Conservation (phyloP, 2,113 vertebrate genomes). For the Ammodramus savannarum region DNA sequence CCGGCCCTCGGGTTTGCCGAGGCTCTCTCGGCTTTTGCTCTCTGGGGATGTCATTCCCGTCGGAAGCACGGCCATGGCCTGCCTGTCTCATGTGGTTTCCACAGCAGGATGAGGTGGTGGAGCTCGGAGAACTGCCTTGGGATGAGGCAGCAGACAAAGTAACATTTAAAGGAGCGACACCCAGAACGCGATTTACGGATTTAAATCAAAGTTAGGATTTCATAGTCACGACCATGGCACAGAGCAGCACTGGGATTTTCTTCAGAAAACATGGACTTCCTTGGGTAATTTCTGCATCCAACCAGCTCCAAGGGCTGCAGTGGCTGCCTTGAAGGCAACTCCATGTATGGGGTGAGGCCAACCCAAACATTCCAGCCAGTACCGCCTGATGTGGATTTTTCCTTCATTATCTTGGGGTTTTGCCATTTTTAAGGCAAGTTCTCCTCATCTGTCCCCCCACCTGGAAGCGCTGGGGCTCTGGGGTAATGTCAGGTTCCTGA, state of each 20-base stretch:
- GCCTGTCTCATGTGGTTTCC: not conserved
- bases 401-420: too few relatives aligned
- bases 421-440: not conserved
- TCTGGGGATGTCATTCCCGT: not conserved
- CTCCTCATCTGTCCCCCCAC: not conserved
- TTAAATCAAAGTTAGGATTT: not conserved
- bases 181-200: not conserved
- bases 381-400: not conserved
- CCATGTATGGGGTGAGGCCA: not conserved
- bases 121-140: not conserved
- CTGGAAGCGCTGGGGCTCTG: not conserved
- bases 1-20: rapidly evolving
- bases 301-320: not conserved
- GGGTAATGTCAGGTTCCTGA: not conserved
- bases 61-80: not conserved
- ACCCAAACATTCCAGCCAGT: not conserved
- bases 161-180: not conserved
- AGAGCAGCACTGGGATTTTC: not conserved
- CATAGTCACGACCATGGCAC: not conserved
- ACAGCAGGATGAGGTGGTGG: not conserved
- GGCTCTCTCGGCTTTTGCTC: not conserved
- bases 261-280: not conserved
- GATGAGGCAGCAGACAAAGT: not conserved
- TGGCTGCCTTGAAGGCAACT: not conserved
- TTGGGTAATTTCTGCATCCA: not conserved